Evolutionary conservation across 2,888 invertebrate genomes (phyloP), one percentile per base, ranked within the genome.

Genomic region (Adelognathus sp.): DNA sequence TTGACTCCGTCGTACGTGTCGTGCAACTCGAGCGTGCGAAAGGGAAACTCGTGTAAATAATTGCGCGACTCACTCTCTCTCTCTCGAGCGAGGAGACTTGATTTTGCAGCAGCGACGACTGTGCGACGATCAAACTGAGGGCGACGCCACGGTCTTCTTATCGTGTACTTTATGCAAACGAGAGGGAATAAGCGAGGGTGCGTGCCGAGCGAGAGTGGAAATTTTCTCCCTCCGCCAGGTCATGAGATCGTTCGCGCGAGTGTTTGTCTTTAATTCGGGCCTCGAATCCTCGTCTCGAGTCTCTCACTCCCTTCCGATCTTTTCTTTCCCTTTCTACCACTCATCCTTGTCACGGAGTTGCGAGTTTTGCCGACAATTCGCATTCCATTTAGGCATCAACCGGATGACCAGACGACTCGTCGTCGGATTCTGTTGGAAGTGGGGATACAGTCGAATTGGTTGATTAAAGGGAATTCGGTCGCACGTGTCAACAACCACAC

Each of bases 81-180:
- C n/a, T n/a, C n/a, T n/a, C 21, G 21, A 21, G 41, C 36, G 70
- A 71, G 70, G 39, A 61, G 39, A 39, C 60, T 61, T 54, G 52
- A 61, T 64, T 66, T 44, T 73, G 29, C 52, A 56, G 29, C 61
- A 58, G 56, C 64, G 14, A 33, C 39, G 33, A n/a, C n/a, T n/a
- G n/a, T n/a, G 14, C 58, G 64, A 72, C 56, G 58, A 67, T 44
- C n/a, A 50, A n/a, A n/a, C n/a, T 58, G 64, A 60, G 58, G 44
- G 74, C 41, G 54, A 50, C 33, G 63, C 41, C 31, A 54, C 60
- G 54, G 52, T 27, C 77, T 76, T 71, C 73, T 79, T 82, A 79
- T 79, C 63, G 82, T 75, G 79, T 82, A 81, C 76, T 83, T 84
- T 81, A 84, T 84, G 84, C 80, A 84, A 84, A 85, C 84, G 81